Conservation (phyloP, 2,888 invertebrate genomes). For the Alloscopus bannaensis region DNA sequence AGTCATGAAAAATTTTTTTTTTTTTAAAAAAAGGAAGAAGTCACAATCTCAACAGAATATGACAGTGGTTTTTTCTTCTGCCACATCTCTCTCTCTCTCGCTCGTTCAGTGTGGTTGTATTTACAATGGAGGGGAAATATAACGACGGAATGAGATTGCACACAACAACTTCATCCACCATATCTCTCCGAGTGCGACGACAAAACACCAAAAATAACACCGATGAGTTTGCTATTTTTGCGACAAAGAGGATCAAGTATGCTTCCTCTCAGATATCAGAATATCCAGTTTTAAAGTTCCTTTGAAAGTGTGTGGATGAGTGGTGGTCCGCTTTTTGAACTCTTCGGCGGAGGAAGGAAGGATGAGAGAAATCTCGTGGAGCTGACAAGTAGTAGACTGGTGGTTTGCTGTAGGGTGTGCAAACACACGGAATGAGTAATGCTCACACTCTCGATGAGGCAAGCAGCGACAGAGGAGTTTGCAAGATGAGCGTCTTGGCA, state of each 20-base stretch:
- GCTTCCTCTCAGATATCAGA: too few relatives aligned
- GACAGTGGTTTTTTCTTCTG: not conserved
- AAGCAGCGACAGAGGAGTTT: not conserved
- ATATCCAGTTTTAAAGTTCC: too few relatives aligned
- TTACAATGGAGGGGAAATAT: too few relatives aligned
- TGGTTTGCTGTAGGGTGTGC: not conserved
- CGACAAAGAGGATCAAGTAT: constrained; percentile 38
- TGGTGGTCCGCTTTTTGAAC: constrained; percentile 27
- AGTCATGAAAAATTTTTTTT: constrained; percentile 3
- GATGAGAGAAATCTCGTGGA: constrained; percentile 9
- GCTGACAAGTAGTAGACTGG: constrained; percentile 18
- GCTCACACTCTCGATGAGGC: not conserved
- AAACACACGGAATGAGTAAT: not conserved
- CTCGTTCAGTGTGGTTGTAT: not conserved
- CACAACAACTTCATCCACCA: too few relatives aligned
- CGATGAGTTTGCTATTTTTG: constrained; percentile 60
- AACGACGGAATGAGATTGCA: too few relatives aligned
- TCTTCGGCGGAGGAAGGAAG: constrained; percentile 39
- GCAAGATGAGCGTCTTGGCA: constrained; percentile 8
- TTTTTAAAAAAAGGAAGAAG: constrained; percentile 1
- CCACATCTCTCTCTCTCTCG: constrained; percentile 26
- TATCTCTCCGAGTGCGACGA: not conserved
- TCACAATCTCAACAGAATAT: not conserved
- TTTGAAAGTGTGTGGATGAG: too few relatives aligned
- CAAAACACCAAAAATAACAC: constrained; percentile 52